Base-by-base conservation (phyloP, 2,113 vertebrate genomes). In the Nibea albiflora region DNA sequence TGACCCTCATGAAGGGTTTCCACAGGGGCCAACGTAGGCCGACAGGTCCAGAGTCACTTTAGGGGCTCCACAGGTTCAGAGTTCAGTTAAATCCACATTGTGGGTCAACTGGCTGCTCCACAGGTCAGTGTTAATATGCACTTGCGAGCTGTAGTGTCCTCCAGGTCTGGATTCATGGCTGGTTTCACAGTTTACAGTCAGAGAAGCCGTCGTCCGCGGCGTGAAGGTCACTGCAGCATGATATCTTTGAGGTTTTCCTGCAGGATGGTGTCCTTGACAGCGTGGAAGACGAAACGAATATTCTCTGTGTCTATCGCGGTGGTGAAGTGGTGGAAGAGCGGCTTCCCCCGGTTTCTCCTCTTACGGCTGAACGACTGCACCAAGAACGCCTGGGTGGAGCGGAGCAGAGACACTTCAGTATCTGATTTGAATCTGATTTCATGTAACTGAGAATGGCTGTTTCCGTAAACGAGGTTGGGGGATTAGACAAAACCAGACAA, bases 211-310 rank as follows among this genome's bases (percentile, higher is more conserved):
- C 12, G 5, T 72, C 54, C 69, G 76, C 56, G 11, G 17, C 4
- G 5, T 11, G 49, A 53, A 39, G 52, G 85, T 98, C 96, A 99
- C 96, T 99, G 97, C 95, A 99, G 93, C 98, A 99, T 99, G 80
- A 99, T 98, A n/a, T 99, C 97, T 89, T 96, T 98, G 65, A 99
- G 97, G 83, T 99, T 99, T 85, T 98, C 97, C 88, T 99, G 97
- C 92, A 99, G 95, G 94, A 99, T 99, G 0, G 97, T 99, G 96
- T 99, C 98, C 92, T 99, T 99, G 84, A 99, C 98, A 0, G 98
- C 98, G 10, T 97, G 97, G 81, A 99, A 99, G 78, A 99, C 98
- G 4, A 98, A 99, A 88, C 98, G 98, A 92, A 99, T 97, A 85
- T 99, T 99, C 81, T 99, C 98, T 0, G 98, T 99, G 95, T 99